Evolutionary conservation across 2,888 invertebrate genomes (phyloP), one percentile per base, ranked within the genome.

Genomic region (Torymus aiolomorphi): DNA sequence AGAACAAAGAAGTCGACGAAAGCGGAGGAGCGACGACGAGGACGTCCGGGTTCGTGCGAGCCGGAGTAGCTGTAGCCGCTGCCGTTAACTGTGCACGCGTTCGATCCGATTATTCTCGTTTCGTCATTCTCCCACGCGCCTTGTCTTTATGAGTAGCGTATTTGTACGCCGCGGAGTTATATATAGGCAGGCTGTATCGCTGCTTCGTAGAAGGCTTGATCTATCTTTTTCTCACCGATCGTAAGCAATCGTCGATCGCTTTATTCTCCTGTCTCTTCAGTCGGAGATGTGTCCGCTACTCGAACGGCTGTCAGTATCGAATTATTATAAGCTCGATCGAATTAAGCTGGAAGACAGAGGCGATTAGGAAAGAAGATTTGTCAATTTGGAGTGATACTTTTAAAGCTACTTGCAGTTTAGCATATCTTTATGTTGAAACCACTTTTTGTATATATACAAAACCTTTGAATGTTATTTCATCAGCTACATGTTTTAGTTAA

Each of bases 121-220:
- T 70, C 70, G 63, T 69, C 67, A 76, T 73, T 76, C 80, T 80
- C 80, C 69, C 76, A 76, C 76, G 76, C 76, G 42, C 31, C 13
- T 61, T 14, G 20, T 70, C 65, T 51, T 52, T 66, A 42, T 59
- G 18, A 42, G 16, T 18, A 54, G 12, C 12, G 59, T 56, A 56
- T 61, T 31, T 73, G 24, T 24, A 72, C 14, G 62, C 10, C 18
- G 54, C 10, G 1, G 49, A 24, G 13, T 1, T 42, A 42, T 42
- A 42, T 42, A 42, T 42, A 42, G 42, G 8, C 8, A 56, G 16
- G 56, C 16, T 54, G 2, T 24, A 51, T 49, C 69, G 62, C 12
- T 52, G 42, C 20, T 78, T 78, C 73, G 24, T 57, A 74, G 72
- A 74, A 63, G 16, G 69, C 54, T 78, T 18, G 54, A 52, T 56